Base-by-base conservation (phyloP, 2,888 invertebrate species). In the Tetranychus truncatus region DNA sequence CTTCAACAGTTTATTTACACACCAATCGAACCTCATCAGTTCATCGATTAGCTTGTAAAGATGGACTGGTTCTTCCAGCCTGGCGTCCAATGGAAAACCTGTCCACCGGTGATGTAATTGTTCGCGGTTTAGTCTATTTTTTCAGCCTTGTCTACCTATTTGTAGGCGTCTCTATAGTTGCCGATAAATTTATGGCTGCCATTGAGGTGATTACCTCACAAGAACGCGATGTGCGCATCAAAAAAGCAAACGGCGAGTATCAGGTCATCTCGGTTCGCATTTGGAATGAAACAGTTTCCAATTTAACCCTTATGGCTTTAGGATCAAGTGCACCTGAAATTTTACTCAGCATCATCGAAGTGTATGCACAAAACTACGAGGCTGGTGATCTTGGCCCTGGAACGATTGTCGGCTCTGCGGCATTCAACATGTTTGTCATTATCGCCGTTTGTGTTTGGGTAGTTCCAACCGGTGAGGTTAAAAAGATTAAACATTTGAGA, bases 231-330 rank as follows among this genome's bases (percentile, higher is more conserved):
- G 78, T 99, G 81, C 88, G 89, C 80, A 89, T 99, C 77, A 91
- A 91, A 81, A 90, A 91, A 79, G 88, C 91, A 78, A 91, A 91
- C 81, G 92, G 92, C 77, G 91, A 92, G 77, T 88, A 88, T 18
- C 91, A 94, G 81, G 90, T 91, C 79, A 86, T 97, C 71, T 90
- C 89, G 74, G 96, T 99, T 20, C 87, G 96, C 76, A 91, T 99
- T 76, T 99, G 99, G 99, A 99, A 99, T 84, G 97, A 97, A 83
- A 97, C 99, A 2, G 97, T 99, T 71, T 96, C 96, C 78, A 99
- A 99, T 84, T 85, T 99, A 79, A 99, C 97, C 6, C 86, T 99
- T 75, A 99, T 99, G 99, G 99, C 99, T 18, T 85, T 99, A 75
- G 97, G 99, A 3, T 96, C 96, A 34, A 96, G 95, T 80, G 97